A percentile compares a stretch with the other conserved stretches of the same genome.
Evolutionary conservation across 2,888 invertebrate genomes (phyloP).

Genomic region (Nomada hirtipes): DNA sequence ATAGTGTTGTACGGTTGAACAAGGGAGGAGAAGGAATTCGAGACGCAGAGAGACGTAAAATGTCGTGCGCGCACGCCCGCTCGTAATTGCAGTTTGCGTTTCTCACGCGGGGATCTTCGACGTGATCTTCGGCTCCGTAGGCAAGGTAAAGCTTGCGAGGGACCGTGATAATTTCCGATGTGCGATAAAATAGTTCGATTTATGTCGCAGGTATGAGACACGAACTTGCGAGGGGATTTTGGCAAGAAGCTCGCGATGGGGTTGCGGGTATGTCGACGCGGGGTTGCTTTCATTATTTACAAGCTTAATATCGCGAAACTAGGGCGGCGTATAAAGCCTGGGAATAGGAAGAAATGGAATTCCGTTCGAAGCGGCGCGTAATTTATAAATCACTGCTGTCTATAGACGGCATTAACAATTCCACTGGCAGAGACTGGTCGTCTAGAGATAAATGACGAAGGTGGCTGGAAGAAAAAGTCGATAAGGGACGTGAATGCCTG

Average conservation of each 20-base stretch:
- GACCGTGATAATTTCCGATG: conserved; percentile 66
- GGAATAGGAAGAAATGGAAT: conserved; percentile 1
- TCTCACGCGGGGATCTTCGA: conserved; percentile 73
- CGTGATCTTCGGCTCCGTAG: conserved; percentile 65
- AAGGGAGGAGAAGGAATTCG: conserved; percentile 13
- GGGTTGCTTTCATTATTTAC: conserved; percentile 16
- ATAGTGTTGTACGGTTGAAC: neutral
- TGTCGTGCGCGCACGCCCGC: conserved; percentile 71
- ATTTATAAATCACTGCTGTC: conserved; percentile 1
- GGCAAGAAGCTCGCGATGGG: conserved; percentile 28
- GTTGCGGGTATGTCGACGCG: neutral
- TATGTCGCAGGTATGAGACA: conserved; percentile 56
- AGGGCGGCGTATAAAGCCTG: neutral
- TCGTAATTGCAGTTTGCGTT: conserved; percentile 75
- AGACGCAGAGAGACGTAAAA: conserved; percentile 60
- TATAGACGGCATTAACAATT: neutral
- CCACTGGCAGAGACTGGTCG: neutral
- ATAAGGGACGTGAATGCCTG: neutral
- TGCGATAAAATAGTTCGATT: conserved; percentile 69
- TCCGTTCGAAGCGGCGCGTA: neutral
- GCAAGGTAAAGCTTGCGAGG: conserved; percentile 46
- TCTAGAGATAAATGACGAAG: conserved; percentile 1
- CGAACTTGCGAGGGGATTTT: conserved; percentile 47
- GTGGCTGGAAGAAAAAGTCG: neutral
- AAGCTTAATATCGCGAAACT: conserved; percentile 6